Evolutionary conservation across 2,888 invertebrate species (phyloP).

Genomic region (Periphyllus acericola): DNA sequence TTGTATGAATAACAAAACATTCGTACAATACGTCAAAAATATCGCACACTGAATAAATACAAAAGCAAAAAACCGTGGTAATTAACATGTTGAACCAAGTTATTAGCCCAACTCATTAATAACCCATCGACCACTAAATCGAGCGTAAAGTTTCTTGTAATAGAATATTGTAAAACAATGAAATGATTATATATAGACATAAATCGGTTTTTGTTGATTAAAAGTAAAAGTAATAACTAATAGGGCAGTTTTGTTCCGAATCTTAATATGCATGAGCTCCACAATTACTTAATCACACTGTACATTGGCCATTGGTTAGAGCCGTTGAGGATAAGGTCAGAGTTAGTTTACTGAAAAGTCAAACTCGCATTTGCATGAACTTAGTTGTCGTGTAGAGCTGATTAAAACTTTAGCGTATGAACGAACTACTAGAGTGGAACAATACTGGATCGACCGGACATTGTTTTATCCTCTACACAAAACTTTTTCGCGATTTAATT

Average conservation of each 20-base stretch:
- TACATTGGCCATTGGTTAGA: slow-evolving; percentile 26
- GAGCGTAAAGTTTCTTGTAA: too few relatives aligned
- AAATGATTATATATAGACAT: too few relatives aligned
- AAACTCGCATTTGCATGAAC: slow-evolving; percentile 40
- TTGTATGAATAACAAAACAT: too few relatives aligned
- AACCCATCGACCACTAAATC: too few relatives aligned
- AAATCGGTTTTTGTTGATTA: background rate
- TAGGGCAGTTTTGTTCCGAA: background rate
- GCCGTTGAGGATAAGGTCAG: slow-evolving; percentile 8
- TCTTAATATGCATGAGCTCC: background rate
- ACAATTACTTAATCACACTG: slow-evolving; percentile 25
- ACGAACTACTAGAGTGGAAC: slow-evolving; percentile 34
- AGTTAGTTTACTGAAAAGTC: slow-evolving; percentile 49
- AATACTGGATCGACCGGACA: slow-evolving; percentile 27
- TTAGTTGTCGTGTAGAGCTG: slow-evolving; percentile 27
- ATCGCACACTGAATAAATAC: too few relatives aligned
- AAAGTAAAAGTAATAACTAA: background rate
- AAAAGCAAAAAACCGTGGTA: too few relatives aligned
- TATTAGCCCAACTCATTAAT: too few relatives aligned
- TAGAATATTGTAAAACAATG: too few relatives aligned
- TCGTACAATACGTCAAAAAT: too few relatives aligned
- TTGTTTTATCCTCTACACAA: slow-evolving; percentile 17
- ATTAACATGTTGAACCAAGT: too few relatives aligned
- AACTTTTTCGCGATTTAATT: slow-evolving; percentile 29
- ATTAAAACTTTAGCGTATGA: slow-evolving; percentile 49